phyloP scores from a whole-genome alignment of 2,797 vertebrate genomes.

The Tauraco hartlaubi region DNA sequence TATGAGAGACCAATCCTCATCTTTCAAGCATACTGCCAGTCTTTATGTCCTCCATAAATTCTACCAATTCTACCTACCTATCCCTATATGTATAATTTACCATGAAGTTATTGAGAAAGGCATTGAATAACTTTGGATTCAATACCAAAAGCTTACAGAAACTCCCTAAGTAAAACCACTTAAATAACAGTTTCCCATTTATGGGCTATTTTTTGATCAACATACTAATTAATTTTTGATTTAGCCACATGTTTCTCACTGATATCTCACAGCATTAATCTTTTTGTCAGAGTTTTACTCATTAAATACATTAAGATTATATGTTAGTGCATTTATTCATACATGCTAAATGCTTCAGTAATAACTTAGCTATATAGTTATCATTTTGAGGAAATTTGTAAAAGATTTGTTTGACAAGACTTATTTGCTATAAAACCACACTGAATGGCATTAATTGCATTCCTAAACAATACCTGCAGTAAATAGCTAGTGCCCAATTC shows the following conservation, averaged over 20 bases:
- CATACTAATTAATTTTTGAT: constrained; percentile 13
- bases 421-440: neutral
- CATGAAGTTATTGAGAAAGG: neutral
- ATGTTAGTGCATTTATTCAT: neutral
- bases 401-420: constrained; percentile 16
- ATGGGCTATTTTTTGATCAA: neutral
- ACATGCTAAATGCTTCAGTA: neutral
- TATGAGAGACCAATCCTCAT: neutral
- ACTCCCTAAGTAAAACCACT: neutral
- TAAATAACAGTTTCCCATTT: neutral
- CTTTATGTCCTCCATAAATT: neutral
- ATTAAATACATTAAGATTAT: constrained; percentile 35
- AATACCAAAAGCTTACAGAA: neutral
- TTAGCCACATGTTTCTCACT: neutral
- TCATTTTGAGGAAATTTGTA: neutral
- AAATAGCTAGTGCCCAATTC: constrained; percentile 29
- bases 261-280: constrained; percentile 17
- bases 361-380: neutral
- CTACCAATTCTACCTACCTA: no score
- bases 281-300: constrained; percentile 32
- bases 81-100: neutral
- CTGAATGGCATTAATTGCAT: constrained; percentile 41
- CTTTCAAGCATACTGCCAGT: neutral
- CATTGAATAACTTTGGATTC: neutral
- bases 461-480: constrained; percentile 28